A percentile compares a stretch with the other conserved stretches of the same genome.
Conservation (phyloP, 2,113 vertebrate genomes). For the Perognathus longimembris region DNA sequence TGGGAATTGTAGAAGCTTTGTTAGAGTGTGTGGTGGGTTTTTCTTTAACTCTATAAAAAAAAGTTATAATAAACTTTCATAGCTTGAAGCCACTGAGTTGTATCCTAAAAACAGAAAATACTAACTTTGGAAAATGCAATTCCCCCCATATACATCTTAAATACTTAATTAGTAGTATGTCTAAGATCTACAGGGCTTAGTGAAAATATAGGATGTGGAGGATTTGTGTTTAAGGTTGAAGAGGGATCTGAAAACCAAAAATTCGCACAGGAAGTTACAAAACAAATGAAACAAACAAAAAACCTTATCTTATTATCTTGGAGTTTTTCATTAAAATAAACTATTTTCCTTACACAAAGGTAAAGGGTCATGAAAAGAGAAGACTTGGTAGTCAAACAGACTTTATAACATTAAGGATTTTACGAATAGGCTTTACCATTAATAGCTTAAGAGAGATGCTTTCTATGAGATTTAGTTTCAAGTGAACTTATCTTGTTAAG, state of each 20-base stretch:
- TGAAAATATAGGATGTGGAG: not conserved
- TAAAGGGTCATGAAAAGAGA: not conserved
- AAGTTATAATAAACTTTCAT: slow-evolving; percentile 42
- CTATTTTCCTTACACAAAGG: slow-evolving; percentile 36
- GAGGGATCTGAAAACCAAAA: not conserved
- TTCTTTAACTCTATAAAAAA: slow-evolving; percentile 4
- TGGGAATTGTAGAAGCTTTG: slow-evolving; percentile 39
- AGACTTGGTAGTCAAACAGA: not conserved
- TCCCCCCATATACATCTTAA: slow-evolving; percentile 27
- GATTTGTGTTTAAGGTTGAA: not conserved
- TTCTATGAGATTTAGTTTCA: not conserved
- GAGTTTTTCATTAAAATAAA: slow-evolving; percentile 44
- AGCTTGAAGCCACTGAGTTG: not conserved
- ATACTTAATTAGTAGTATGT: not conserved
- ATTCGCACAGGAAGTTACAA: not conserved
- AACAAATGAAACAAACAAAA: slow-evolving; percentile 1
- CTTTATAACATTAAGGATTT: not conserved
- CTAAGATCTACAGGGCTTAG: not conserved
- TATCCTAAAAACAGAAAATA: slow-evolving; percentile 10
- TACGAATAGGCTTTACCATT: not conserved
- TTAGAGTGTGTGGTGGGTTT: slow-evolving; percentile 17
- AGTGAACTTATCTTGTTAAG: not conserved
- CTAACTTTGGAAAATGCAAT: slow-evolving; percentile 17
- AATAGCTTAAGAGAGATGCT: not conserved
- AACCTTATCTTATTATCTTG: not conserved